Evolutionary conservation across 2,797 vertebrate species (phyloP).

Genomic region (Selene dorsalis): DNA sequence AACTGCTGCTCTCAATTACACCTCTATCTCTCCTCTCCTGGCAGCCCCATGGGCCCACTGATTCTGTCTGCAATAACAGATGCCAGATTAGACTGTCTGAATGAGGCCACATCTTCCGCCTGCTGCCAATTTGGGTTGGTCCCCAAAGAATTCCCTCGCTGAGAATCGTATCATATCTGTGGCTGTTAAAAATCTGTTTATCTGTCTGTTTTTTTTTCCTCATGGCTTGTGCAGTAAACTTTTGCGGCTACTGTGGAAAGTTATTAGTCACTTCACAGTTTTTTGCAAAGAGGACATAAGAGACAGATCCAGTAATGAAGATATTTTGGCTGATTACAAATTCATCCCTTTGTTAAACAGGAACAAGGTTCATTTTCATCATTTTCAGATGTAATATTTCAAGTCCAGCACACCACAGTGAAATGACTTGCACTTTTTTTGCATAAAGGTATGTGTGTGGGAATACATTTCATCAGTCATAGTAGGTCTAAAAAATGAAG

Average conservation of each 20-base stretch:
- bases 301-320: conserved; percentile 6
- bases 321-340: conserved; percentile 32
- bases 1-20: conserved; percentile 80
- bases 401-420: background rate
- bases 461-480: conserved; percentile 17
- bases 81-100: conserved; percentile 80
- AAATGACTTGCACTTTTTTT: conserved; percentile 15
- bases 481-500: conserved; percentile 22
- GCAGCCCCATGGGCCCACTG: conserved; percentile 66
- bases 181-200: conserved; percentile 66
- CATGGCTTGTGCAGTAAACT: conserved; percentile 43
- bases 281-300: conserved; percentile 25
- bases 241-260: conserved; percentile 27
- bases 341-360: conserved; percentile 8
- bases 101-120: conserved; percentile 74
- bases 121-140: conserved; percentile 75
- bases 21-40: conserved; percentile 63
- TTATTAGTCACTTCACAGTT: conserved; percentile 19
- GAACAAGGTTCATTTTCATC: background rate
- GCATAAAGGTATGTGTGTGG: background rate
- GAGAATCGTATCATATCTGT: conserved; percentile 63
- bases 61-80: conserved; percentile 81
- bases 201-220: conserved; percentile 51
- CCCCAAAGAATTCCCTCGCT: conserved; percentile 65
- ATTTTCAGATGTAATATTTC: background rate